Percentiles rank a stretch among this genome's conserved stretches.
Conservation (phyloP, 2,888 invertebrate species). For the Alloscopus bannaensis region DNA sequence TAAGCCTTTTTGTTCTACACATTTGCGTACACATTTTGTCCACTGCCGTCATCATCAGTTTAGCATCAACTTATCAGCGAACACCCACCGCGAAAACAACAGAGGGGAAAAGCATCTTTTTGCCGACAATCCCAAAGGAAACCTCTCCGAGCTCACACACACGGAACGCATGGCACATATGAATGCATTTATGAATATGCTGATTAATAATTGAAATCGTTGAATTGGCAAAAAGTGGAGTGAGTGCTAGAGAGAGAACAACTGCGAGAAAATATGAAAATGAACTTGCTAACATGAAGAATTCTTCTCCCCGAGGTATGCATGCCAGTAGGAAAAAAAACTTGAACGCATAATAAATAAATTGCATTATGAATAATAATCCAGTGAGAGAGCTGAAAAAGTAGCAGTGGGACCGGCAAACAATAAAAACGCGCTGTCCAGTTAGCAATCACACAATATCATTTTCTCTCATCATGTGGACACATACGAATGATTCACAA, state of each 20-base stretch:
- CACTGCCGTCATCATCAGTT: slow-evolving; percentile 31
- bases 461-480: not conserved
- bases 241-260: not conserved
- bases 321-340: too few species aligned
- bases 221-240: slow-evolving; percentile 42
- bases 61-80: slow-evolving; percentile 56
- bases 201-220: slow-evolving; percentile 59
- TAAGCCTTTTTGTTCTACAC: not conserved
- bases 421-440: slow-evolving; percentile 15
- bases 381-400: not conserved
- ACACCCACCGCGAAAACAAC: slow-evolving; percentile 56
- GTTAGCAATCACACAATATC: slow-evolving; percentile 19
- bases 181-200: not conserved
- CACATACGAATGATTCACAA: not conserved
- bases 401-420: not conserved
- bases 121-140: not conserved
- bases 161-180: slow-evolving; percentile 3
- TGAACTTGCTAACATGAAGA: not conserved
- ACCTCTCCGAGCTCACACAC: not conserved
- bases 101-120: slow-evolving; percentile 25
- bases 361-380: slow-evolving; percentile 51
- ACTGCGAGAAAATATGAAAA: not conserved
- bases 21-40: not conserved
- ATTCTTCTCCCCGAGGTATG: too few species aligned
- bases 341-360: slow-evolving; percentile 33